These are phyloP conservation scores for Leptosomus discolor DNA, from an alignment of 2,113 vertebrate species.

Conservation along the genomic window DNA sequence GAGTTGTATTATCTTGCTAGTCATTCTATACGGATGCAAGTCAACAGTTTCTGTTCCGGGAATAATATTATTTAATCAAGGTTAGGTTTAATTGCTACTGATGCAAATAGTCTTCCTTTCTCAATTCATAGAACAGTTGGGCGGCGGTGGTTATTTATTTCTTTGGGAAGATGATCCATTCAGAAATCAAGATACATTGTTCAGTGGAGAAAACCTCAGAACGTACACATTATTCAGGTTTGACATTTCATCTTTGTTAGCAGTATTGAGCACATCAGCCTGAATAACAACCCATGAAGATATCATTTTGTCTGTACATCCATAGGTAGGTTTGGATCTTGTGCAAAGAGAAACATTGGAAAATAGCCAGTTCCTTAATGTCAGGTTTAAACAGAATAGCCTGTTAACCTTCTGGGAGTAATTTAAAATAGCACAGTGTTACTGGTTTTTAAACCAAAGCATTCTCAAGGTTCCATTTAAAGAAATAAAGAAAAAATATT, in stretches of 20 bases:
- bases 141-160: background rate
- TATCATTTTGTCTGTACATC: background rate
- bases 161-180: background rate
- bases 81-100: slow-evolving; percentile 20
- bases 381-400: background rate
- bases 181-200: background rate
- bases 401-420: background rate
- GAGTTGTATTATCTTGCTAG: background rate
- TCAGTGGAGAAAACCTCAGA: background rate
- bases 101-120: background rate
- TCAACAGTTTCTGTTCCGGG: slow-evolving; percentile 11
- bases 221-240: background rate
- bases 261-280: background rate
- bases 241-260: background rate
- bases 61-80: slow-evolving; percentile 12
- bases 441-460: background rate
- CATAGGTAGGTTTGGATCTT: background rate
- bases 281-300: background rate
- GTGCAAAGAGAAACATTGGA: background rate
- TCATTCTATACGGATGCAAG: background rate
- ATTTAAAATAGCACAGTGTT: background rate
- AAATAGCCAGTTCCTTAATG: background rate
- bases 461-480: background rate
- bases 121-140: background rate
- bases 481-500: background rate